Evolutionary conservation across 2,888 invertebrate species (phyloP).

Genomic region (Watsonalla cultraria): DNA sequence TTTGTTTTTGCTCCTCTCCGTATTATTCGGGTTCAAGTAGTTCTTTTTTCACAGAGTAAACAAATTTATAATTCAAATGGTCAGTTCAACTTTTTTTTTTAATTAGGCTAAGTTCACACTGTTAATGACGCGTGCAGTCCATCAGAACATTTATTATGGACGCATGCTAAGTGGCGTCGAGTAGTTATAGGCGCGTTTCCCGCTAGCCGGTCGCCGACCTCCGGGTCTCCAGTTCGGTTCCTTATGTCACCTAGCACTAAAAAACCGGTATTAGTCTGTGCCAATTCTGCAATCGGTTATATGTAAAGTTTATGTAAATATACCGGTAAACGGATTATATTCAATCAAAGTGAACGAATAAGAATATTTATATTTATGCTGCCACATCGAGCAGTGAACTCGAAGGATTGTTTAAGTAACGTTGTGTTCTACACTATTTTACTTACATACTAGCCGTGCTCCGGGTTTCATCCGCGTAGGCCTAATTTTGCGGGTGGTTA

Average conservation of each 20-base stretch:
- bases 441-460: too few species aligned
- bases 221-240: slow-evolving; percentile 31
- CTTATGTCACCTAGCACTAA: slow-evolving; percentile 32
- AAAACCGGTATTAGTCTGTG: slow-evolving; percentile 3
- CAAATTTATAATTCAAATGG: too few species aligned
- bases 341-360: background rate
- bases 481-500: too few species aligned
- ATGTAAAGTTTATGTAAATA: background rate
- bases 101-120: slow-evolving; percentile 16
- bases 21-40: too few species aligned
- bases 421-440: too few species aligned
- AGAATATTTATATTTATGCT: too few species aligned
- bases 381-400: too few species aligned
- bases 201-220: slow-evolving; percentile 48
- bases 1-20: background rate
- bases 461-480: too few species aligned
- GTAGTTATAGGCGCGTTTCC: slow-evolving; percentile 22
- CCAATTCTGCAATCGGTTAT: background rate
- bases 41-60: too few species aligned
- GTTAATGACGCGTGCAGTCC: slow-evolving; percentile 18
- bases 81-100: too few species aligned
- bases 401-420: too few species aligned
- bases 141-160: slow-evolving; percentile 17
- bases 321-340: background rate
- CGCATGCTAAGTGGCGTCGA: slow-evolving; percentile 31